Conservation (phyloP, 2,113 vertebrate species). For the Solea solea region DNA sequence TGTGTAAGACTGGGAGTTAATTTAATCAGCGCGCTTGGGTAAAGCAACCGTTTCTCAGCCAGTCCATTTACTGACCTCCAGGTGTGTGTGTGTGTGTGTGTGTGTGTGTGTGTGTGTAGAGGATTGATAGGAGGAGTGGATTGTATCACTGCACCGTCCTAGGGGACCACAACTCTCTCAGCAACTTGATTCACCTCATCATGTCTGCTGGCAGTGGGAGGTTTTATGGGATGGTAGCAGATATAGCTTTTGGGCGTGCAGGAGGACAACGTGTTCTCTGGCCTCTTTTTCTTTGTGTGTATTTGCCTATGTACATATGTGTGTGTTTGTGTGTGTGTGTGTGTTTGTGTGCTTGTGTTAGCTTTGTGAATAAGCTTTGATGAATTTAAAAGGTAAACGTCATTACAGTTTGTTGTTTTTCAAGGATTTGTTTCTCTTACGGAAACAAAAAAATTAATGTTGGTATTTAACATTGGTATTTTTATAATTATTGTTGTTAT, state of each 20-base stretch:
- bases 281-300: conserved; percentile 8
- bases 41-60: conserved; percentile 44
- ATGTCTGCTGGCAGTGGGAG: neutral
- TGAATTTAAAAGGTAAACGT: no score
- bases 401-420: no score
- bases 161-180: conserved; percentile 15
- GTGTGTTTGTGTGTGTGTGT: neutral
- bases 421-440: no score
- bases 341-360: neutral
- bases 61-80: conserved; percentile 42
- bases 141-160: conserved; percentile 36
- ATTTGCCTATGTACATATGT: neutral
- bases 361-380: neutral
- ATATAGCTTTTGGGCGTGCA: conserved; percentile 5
- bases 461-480: no score
- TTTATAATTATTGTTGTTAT: no score
- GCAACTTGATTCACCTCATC: conserved; percentile 6
- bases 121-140: conserved; percentile 45
- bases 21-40: conserved; percentile 55
- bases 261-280: neutral
- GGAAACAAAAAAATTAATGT: no score
- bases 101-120: conserved; percentile 15
- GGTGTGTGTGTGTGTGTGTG: neutral
- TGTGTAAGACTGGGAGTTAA: conserved; percentile 40
- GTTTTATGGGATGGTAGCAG: conserved; percentile 36